These are phyloP conservation scores for Teleiodes luculella DNA, from an alignment of 2,888 invertebrate species.

Conservation along the genomic window DNA sequence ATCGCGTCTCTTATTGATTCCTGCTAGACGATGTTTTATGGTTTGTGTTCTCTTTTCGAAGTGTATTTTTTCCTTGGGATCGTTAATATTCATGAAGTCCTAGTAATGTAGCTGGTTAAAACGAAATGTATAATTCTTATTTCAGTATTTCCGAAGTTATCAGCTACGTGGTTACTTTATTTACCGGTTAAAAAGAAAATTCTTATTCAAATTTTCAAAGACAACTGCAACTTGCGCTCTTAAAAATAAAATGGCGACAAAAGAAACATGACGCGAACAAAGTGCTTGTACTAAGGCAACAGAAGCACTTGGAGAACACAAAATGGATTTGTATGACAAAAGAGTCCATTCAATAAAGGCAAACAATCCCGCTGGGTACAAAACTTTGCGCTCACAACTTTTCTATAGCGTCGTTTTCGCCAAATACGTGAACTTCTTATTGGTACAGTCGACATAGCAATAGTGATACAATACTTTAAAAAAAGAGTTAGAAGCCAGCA, in stretches of 20 bases:
- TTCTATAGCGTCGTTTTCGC: conserved; percentile 2
- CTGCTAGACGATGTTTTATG: background rate
- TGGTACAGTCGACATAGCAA: background rate
- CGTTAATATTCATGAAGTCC: background rate
- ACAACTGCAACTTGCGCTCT: background rate
- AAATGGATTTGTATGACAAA: conserved; percentile 20
- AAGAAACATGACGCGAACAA: conserved; percentile 1
- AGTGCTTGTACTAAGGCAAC: conserved; percentile 2
- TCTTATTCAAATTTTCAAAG: background rate
- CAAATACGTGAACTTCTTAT: conserved; percentile 9
- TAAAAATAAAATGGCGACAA: background rate
- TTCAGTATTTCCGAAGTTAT: no score
- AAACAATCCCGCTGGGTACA: conserved; percentile 12
- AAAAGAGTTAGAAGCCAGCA: no score
- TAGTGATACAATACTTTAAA: no score
- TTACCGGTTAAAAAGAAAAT: no score
- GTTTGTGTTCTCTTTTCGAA: background rate
- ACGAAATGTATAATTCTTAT: no score
- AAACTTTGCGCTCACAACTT: conserved; percentile 12
- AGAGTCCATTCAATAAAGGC: conserved; percentile 15
- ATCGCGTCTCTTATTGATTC: background rate
- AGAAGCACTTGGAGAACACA: conserved; percentile 8
- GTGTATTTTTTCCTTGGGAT: no score
- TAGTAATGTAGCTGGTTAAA: no score
- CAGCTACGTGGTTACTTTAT: no score